Evolutionary conservation across 2,797 vertebrate species (phyloP).

Genomic region (Tiaroga cobitis): DNA sequence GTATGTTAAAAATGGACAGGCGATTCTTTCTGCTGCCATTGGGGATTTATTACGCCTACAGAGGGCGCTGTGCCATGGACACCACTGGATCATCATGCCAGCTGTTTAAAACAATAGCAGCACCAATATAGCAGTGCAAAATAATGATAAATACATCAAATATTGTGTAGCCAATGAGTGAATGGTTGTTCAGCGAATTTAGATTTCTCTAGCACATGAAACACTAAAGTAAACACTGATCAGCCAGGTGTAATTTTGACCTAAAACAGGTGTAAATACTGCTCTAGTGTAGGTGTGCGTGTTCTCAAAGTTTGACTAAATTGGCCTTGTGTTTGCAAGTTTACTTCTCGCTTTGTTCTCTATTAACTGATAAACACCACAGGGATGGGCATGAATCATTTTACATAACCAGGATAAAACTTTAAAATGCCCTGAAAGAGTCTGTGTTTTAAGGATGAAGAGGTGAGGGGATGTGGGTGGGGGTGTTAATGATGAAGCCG

Average conservation of each 20-base stretch:
- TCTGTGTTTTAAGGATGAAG: constrained; percentile 18
- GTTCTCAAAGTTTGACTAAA: neutral
- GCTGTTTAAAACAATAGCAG: neutral
- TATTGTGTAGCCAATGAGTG: neutral
- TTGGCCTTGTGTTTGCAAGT: neutral
- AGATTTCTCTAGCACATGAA: neutral
- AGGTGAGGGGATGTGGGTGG: constrained; percentile 32
- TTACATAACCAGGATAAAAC: constrained; percentile 17
- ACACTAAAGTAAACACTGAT: constrained; percentile 1
- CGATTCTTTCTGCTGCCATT: neutral
- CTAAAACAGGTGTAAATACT: neutral
- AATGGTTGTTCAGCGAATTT: neutral
- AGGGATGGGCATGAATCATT: constrained; percentile 8
- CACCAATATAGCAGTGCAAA: neutral
- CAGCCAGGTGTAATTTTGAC: neutral
- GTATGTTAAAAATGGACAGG: neutral
- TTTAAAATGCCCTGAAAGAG: neutral
- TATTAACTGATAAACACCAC: neutral
- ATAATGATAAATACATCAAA: neutral
- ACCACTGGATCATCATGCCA: neutral
- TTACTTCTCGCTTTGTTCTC: neutral
- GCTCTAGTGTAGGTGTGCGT: neutral
- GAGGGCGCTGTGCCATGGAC: neutral
- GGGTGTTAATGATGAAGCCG: constrained; percentile 36
- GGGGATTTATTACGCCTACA: neutral